Conservation (phyloP, 2,888 invertebrate genomes). For the Therioaphis trifolii region DNA sequence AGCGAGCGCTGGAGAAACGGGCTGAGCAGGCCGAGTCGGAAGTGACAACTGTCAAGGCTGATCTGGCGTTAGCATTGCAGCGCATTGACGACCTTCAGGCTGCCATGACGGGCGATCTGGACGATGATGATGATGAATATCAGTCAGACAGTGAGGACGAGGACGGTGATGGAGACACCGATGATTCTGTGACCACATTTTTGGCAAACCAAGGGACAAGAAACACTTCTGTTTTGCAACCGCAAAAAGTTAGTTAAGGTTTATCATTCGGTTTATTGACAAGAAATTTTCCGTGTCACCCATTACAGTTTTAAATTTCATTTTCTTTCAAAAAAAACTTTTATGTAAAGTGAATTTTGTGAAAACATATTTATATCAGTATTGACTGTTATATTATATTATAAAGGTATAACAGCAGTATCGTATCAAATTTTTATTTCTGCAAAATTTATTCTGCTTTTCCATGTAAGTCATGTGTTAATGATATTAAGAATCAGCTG, state of each 20-base stretch:
- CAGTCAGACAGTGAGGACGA: slow-evolving; percentile 70
- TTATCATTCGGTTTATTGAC: not conserved
- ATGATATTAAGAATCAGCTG: too few species aligned
- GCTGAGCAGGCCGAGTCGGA: slow-evolving; percentile 79
- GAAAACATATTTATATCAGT: too few species aligned
- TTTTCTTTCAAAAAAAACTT: too few species aligned
- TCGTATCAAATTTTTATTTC: too few species aligned
- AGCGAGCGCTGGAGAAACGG: slow-evolving; percentile 81
- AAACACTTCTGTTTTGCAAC: slow-evolving; percentile 42
- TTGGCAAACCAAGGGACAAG: slow-evolving; percentile 50
- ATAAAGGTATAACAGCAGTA: too few species aligned
- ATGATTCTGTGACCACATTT: slow-evolving; percentile 64
- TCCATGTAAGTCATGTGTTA: too few species aligned
- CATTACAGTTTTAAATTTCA: too few species aligned
- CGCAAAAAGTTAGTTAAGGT: slow-evolving; percentile 46
- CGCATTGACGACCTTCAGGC: slow-evolving; percentile 92
- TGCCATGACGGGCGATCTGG: slow-evolving; percentile 88
- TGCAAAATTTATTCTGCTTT: too few species aligned
- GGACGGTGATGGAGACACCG: slow-evolving; percentile 73
- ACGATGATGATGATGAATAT: slow-evolving; percentile 75
- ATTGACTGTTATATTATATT: too few species aligned
- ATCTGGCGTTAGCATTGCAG: slow-evolving; percentile 87
- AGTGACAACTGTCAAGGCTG: slow-evolving; percentile 78
- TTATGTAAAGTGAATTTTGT: too few species aligned
- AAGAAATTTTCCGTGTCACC: not conserved